Conservation (phyloP, 2,888 invertebrate species). For the Cheilosia pagana region DNA sequence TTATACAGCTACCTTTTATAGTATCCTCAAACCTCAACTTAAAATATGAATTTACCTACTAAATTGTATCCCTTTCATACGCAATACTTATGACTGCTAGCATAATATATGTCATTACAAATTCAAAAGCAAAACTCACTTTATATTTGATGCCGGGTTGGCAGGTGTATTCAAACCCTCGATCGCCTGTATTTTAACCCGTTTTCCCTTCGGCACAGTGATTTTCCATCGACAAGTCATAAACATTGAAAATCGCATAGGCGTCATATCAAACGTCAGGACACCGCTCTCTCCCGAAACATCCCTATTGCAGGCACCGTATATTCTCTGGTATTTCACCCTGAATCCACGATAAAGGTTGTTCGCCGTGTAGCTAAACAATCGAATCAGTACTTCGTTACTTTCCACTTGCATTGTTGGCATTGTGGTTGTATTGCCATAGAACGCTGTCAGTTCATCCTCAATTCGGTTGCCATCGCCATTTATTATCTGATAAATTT, state of each 20-base stretch:
- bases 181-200: conserved; percentile 86
- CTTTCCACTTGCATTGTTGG: conserved; percentile 83
- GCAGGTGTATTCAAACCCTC: conserved; percentile 83
- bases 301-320: conserved; percentile 86
- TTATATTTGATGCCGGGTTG: conserved; percentile 14
- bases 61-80: too few relatives aligned
- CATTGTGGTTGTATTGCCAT: conserved; percentile 82
- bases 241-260: conserved; percentile 65
- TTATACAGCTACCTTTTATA: too few relatives aligned
- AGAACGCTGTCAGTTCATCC: conserved; percentile 77
- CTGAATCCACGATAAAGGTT: conserved; percentile 86
- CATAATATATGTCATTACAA: too few relatives aligned
- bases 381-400: conserved; percentile 85
- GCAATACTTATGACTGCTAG: too few relatives aligned
- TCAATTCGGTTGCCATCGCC: conserved; percentile 7
- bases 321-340: conserved; percentile 86
- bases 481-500: conserved; percentile 78
- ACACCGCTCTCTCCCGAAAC: conserved; percentile 86
- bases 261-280: conserved; percentile 49
- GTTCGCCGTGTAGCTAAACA: conserved; percentile 83
- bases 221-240: conserved; percentile 89
- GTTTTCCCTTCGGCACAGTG: conserved; percentile 86
- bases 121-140: conserved; percentile 54
- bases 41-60: too few relatives aligned
- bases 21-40: too few relatives aligned